Base-by-base conservation (phyloP, 2,113 vertebrate species). In the Serilophus lunatus region DNA sequence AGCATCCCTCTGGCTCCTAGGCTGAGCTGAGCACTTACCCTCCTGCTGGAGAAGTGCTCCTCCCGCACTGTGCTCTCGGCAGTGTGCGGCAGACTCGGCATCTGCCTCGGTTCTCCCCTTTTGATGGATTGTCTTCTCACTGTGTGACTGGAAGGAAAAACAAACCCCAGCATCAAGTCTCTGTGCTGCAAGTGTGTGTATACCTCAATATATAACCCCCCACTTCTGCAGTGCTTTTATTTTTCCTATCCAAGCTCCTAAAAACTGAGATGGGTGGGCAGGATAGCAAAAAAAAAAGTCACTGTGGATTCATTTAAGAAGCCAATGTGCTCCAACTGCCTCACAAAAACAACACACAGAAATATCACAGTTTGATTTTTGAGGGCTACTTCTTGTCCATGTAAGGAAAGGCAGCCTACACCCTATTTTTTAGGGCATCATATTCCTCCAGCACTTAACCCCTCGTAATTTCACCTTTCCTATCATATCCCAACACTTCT, bases 11-110 rank as follows among this genome's bases (percentile, higher is more conserved):
- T 6, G 2, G 25, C 6, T 22, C 57, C 38, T 31, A 38, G 9
- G 24, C 4, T 1, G 24, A n/a, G 44, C 16, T 4, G 3, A 65
- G 61, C 14, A 75, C 98, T 92, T 60, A 99, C 99, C 98, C 98
- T 98, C 72, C 98, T 98, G 59, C 99, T 98, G n/a, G 98, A 99
- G 61, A 99, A 98, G 57, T 99, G 99, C 33, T 99, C 99, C 70
- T 99, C 99, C 77, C 98, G 90, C 54, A 96, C 98, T 6, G 98
- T 97, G 69, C 99, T 98, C 44, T 99, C 99, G 0, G 98, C 97
- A 0, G 98, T 98, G 64, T 98, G 96, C 0, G 99, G 99, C 38
- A 99, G 97, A 35, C 93, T 98, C 0, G 99, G 99, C 96, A 99
- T 99, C 86, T 98, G 89, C n/a, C 98, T 95, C 2, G 91, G 97